These are phyloP conservation scores for Drosophila melanogaster DNA, from an alignment of 1,140 invertebrate species.

Conservation along the genomic window DNA sequence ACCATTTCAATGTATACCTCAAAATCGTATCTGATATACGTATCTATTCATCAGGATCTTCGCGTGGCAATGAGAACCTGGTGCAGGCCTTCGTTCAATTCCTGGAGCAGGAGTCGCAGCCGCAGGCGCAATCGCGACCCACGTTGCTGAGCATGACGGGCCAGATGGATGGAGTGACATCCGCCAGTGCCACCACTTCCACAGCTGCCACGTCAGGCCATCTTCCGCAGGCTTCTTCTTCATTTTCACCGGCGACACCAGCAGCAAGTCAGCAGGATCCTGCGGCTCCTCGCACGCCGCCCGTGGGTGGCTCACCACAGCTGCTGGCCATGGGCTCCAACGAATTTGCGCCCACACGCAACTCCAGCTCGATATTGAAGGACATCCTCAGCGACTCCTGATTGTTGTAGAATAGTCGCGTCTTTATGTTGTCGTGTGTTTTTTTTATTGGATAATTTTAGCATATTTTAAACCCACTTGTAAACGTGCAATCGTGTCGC, in stretches of 20 bases:
- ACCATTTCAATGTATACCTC: too few relatives aligned
- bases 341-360: slow-evolving; percentile 87
- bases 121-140: slow-evolving; percentile 87
- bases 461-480: slow-evolving; percentile 11
- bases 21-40: too few relatives aligned
- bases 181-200: not conserved
- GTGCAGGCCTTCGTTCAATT: slow-evolving; percentile 96
- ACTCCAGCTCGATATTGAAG: slow-evolving; percentile 89
- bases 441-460: slow-evolving; percentile 29
- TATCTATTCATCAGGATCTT: not conserved
- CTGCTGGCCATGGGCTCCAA: slow-evolving; percentile 87
- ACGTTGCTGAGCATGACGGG: slow-evolving; percentile 60
- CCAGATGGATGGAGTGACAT: slow-evolving; percentile 28
- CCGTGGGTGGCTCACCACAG: slow-evolving; percentile 25
- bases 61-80: slow-evolving; percentile 85
- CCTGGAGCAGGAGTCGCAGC: slow-evolving; percentile 93
- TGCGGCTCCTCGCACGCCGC: slow-evolving; percentile 5
- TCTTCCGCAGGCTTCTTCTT: too few relatives aligned
- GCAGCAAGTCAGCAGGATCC: slow-evolving; percentile 8
- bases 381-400: slow-evolving; percentile 89
- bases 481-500: slow-evolving; percentile 22
- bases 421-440: not conserved
- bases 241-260: too few relatives aligned
- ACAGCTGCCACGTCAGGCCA: not conserved
- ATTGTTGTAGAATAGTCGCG: slow-evolving; percentile 80